These are phyloP conservation scores for Rhabditoides inermis DNA, from an alignment of 2,888 invertebrate genomes.

Conservation along the genomic window DNA sequence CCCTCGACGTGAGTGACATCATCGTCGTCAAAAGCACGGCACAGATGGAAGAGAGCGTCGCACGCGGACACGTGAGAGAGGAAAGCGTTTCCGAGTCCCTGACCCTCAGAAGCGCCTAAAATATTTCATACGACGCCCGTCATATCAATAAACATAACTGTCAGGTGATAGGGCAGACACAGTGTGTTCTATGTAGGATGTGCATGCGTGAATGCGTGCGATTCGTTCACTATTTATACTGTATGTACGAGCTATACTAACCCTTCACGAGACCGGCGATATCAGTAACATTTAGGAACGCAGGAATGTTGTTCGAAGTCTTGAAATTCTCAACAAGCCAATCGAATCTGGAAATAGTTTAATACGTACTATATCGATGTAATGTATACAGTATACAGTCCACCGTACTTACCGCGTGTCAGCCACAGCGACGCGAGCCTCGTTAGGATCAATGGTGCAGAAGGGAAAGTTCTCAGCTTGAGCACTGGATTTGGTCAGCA, in stretches of 20 bases:
- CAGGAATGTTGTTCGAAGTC: conserved; percentile 81
- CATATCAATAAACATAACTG: no score
- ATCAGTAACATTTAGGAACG: conserved; percentile 90
- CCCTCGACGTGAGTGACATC: conserved; percentile 97
- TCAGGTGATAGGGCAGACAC: no score
- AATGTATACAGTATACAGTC: no score
- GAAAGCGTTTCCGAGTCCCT: conserved; percentile 95
- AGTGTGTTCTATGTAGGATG: no score
- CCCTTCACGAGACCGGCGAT: conserved; percentile 97
- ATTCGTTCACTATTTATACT: no score
- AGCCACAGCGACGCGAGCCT: no score
- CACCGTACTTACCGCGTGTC: no score
- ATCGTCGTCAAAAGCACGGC: conserved; percentile 90
- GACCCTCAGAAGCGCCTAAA: conserved; percentile 77
- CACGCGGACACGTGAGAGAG: conserved; percentile 96
- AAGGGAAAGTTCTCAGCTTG: conserved; percentile 98
- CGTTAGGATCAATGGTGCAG: conserved; percentile 99
- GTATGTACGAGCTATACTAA: no score
- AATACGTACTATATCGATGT: no score
- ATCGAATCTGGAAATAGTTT: no score
- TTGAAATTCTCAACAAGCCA: conserved; percentile 86
- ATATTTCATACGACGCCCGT: background rate
- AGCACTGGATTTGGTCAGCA: conserved; percentile 89
- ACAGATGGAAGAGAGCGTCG: conserved; percentile 92
- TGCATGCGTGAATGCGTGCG: no score